Conservation (phyloP, 2,113 vertebrate genomes). For the Mormoops blainvillei region DNA sequence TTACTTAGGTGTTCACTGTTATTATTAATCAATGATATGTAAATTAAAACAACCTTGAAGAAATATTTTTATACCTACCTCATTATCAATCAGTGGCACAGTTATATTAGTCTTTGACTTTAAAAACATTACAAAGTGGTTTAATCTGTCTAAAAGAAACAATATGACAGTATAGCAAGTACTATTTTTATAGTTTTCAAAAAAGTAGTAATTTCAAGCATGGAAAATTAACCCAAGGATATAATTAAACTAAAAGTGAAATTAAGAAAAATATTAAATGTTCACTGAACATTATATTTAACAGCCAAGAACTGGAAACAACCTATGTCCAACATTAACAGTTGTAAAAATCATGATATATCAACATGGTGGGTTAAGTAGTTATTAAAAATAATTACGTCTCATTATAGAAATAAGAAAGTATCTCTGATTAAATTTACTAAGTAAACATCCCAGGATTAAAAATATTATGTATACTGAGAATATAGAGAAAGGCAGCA, state of each 20-base stretch:
- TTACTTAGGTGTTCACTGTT: neutral
- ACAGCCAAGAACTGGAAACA: neutral
- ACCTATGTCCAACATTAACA: neutral
- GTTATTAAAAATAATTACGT: neutral
- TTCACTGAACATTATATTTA: neutral
- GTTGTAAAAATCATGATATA: neutral
- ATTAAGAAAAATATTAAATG: neutral
- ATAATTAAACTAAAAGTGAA: neutral
- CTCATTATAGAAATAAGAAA: neutral
- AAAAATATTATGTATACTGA: neutral
- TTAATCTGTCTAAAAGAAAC: neutral
- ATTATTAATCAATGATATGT: neutral
- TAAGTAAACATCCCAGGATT: neutral
- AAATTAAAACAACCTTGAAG: neutral
- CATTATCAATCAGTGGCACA: neutral
- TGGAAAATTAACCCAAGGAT: neutral
- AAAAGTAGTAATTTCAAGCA: neutral
- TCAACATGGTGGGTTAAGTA: neutral
- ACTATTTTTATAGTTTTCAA: neutral
- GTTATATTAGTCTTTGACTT: neutral
- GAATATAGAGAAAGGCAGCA: neutral
- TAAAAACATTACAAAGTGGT: neutral
- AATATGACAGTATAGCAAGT: neutral
- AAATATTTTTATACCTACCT: neutral
- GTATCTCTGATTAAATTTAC: neutral